phyloP scores from a whole-genome alignment of 2,888 invertebrate genomes.

The Cephus rjabovi region DNA sequence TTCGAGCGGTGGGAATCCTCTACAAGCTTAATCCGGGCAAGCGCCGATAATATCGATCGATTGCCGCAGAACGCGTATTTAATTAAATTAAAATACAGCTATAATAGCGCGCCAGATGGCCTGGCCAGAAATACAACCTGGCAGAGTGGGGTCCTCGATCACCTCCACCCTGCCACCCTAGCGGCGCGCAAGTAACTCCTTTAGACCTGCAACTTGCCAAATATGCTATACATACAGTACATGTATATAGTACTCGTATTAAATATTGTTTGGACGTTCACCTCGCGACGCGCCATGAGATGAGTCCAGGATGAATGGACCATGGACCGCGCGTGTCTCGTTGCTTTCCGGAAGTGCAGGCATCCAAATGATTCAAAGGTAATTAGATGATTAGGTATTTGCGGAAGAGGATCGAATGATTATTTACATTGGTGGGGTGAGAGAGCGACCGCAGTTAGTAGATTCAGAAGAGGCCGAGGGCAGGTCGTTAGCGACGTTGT shows the following conservation, averaged over 20 bases:
- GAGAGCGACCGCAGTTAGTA: conserved; percentile 62
- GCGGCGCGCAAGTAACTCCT: conserved; percentile 58
- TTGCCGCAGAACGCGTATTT: conserved; percentile 55
- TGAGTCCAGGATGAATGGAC: too few species aligned
- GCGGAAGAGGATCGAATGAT: conserved; percentile 56
- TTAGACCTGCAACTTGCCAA: conserved; percentile 63
- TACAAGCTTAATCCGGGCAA: conserved; percentile 63
- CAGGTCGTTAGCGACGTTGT: conserved; percentile 65
- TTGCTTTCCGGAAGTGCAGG: too few species aligned
- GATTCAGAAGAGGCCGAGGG: conserved; percentile 57
- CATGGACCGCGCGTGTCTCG: too few species aligned
- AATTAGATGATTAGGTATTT: too few species aligned
- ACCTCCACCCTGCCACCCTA: conserved; percentile 16
- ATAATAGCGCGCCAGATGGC: conserved; percentile 65
- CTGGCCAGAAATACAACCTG: conserved; percentile 60
- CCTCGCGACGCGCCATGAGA: too few species aligned
- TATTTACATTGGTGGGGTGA: conserved; percentile 60
- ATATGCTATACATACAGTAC: conserved; percentile 27
- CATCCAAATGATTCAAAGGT: too few species aligned
- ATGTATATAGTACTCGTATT: too few species aligned
- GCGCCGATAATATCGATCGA: conserved; percentile 65
- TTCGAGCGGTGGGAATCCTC: conserved; percentile 45
- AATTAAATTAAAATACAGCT: conserved; percentile 67
- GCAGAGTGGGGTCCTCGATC: conserved; percentile 45
- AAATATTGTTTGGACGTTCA: too few species aligned